Evolutionary conservation across 23 tunicate species (phyloP).

Genomic region (Corella eumyota): DNA sequence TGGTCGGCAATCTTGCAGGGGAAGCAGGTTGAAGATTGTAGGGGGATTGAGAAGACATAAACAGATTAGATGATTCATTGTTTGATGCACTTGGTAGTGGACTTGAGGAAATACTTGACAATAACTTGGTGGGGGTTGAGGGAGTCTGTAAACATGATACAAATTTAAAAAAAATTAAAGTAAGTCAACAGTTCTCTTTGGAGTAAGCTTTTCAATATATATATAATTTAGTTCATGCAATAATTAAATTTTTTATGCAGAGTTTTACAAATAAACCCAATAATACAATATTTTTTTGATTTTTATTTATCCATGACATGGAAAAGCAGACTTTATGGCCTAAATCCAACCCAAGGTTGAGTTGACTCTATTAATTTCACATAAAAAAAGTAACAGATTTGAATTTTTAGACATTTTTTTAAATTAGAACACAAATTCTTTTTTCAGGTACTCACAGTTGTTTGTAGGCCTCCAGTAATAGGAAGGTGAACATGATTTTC

Average conservation of each 20-base stretch:
- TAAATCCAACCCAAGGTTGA: no score
- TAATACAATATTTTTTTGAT: no score
- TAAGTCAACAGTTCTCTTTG: no score
- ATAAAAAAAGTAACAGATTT: neutral
- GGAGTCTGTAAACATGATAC: constrained; percentile 11
- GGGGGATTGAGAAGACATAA: constrained; percentile 3
- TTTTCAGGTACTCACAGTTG: neutral
- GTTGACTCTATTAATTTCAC: neutral
- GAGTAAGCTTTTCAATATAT: no score
- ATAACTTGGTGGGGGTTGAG: constrained; percentile 31
- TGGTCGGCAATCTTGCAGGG: constrained; percentile 39
- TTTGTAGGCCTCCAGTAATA: no score
- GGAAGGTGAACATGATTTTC: no score
- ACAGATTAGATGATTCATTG: neutral
- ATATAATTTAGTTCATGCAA: no score
- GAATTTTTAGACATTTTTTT: neutral
- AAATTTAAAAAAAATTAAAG: no score
- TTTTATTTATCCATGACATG: no score
- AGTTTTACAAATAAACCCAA: no score
- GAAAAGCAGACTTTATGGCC: no score
- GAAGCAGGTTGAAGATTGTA: constrained; percentile 13
- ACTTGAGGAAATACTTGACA: constrained; percentile 12
- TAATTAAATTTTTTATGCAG: no score
- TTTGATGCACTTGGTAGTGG: neutral
- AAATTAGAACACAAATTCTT: neutral